phyloP scores from a whole-genome alignment of 1,140 invertebrate species.

The Danaus plexippus region DNA sequence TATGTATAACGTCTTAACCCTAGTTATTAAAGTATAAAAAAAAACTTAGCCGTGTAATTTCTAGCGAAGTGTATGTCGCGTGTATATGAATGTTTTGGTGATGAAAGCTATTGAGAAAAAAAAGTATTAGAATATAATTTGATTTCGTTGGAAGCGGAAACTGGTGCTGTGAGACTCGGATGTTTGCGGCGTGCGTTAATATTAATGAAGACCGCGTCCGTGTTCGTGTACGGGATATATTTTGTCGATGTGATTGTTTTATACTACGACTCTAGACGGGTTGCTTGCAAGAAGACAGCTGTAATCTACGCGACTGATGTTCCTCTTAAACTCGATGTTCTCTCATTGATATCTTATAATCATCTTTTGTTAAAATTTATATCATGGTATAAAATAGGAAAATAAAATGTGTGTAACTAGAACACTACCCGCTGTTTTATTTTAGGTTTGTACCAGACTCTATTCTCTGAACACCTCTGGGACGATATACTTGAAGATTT shows the following conservation, averaged over 20 bases:
- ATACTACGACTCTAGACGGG: conserved; percentile 49
- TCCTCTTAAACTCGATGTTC: conserved; percentile 62
- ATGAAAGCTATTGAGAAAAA: conserved; percentile 21
- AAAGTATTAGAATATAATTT: conserved; percentile 26
- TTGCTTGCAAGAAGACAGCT: conserved; percentile 56
- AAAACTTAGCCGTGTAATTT: conserved; percentile 52
- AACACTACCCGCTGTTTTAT: conserved; percentile 56
- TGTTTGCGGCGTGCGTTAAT: conserved; percentile 53
- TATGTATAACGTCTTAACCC: conserved; percentile 58
- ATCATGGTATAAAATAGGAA: conserved; percentile 65
- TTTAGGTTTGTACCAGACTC: conserved; percentile 5
- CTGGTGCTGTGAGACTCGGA: conserved; percentile 67
- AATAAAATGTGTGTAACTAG: conserved; percentile 70
- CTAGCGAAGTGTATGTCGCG: conserved; percentile 58
- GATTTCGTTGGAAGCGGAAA: conserved; percentile 39
- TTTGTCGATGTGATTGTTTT: conserved; percentile 66
- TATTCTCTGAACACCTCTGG: too few species aligned
- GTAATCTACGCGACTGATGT: conserved; percentile 67
- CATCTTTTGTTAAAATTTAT: conserved; percentile 67
- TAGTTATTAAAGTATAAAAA: conserved; percentile 43
- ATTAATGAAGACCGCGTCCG: conserved; percentile 37
- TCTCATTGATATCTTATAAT: conserved; percentile 55
- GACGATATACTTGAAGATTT: too few species aligned
- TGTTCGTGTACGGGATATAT: conserved; percentile 57
- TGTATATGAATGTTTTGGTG: conserved; percentile 56